Base-by-base conservation (phyloP, 2,797 vertebrate genomes). In the Streptopelia turtur region DNA sequence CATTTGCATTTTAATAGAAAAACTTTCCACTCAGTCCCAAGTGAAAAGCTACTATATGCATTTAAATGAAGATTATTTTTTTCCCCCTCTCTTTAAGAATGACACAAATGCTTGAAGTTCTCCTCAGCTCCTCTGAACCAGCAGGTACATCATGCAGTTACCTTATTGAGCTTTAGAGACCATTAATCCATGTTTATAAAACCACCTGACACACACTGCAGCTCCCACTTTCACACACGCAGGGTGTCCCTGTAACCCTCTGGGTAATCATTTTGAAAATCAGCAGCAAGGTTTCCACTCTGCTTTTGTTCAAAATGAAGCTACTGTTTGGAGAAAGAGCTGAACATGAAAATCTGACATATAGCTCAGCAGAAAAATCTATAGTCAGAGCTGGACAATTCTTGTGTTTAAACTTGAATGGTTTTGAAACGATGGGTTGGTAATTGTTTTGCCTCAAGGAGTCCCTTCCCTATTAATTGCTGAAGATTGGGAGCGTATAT, bases 1-100 rank as follows among this genome's bases (percentile, higher is more conserved):
- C 98, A 98, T 98, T 98, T 98, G 98, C 98, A 98, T 98, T 98
- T 98, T 98, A 98, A 98, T 98, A 97, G 98, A 98, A 98, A 98
- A 98, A 98, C 98, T 98, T 98, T 98, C 96, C 91, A 95, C 96
- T 96, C 77, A 83, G 97, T 98, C 98, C 98, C 97, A 97, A 96
- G 96, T 97, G 98, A 98, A 97, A 98, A 98, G 98, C 81, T 96
- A 94, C 97, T 96, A 97, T 97, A 98, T 98, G 98, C 98, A 98
- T 98, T 98, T 98, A 97, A 98, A 98, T 98, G 97, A 98, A 97
- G 95, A 94, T 93, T 84, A 91, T 91, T 71, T 93, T 66, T 81
- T 81, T 52, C 28, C 4, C 53, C 22, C 43, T 89, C 85, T 91
- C 95, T 92, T 84, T 89, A 97, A 97, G 96, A 97, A 96, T 83